Evolutionary conservation across 1,140 invertebrate species (phyloP), one percentile per base, ranked within the genome.

Genomic region (Agraylea sexmaculata): DNA sequence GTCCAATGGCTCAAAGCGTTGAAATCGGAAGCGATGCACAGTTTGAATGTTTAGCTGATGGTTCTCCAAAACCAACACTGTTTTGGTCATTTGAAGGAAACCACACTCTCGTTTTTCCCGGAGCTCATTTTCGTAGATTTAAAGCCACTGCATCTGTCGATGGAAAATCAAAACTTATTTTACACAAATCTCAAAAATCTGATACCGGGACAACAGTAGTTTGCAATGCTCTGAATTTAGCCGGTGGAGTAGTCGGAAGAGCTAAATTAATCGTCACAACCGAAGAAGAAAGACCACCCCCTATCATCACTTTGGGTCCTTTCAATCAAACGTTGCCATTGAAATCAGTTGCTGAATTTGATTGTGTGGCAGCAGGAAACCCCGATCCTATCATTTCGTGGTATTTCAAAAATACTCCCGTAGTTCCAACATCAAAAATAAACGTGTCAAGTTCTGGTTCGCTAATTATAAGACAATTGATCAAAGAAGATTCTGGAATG

Each of bases 281-380:
- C 49, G 75, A 77, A 60, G 79, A 83, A 58, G 77, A 81, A 58
- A 65, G 73, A 39, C 84, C 85, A 37, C 90, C 90, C 18, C 90
- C 90, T 34, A 78, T 92, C 41, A 93, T 95, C 54, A 75, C 78
- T 46, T 68, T 80, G 37, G 88, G 87, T 4, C 88, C 89, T 18
- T 78, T 83, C 46, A 93, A 94, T 66, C 90, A 94, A 73, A 95
- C 90, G 4, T 68, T 81, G 53, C 80, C 80, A 35, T 66, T 81
- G 40, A 74, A 80, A 59, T 78, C 77, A 36, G 66, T 81, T 39
- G 87, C 84, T 10, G 72, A 78, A 48, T 67, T 92, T 40, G 76
- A 77, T 13, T 92, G 88, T 49, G 71, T 73, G 51, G 80, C 81
- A 0, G 74, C 76, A 28, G 86, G 86, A 7, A 69, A 72, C 53